These are phyloP conservation scores for Hippocampus guttulatus DNA, from an alignment of 2,113 vertebrate genomes.

Conservation along the genomic window DNA sequence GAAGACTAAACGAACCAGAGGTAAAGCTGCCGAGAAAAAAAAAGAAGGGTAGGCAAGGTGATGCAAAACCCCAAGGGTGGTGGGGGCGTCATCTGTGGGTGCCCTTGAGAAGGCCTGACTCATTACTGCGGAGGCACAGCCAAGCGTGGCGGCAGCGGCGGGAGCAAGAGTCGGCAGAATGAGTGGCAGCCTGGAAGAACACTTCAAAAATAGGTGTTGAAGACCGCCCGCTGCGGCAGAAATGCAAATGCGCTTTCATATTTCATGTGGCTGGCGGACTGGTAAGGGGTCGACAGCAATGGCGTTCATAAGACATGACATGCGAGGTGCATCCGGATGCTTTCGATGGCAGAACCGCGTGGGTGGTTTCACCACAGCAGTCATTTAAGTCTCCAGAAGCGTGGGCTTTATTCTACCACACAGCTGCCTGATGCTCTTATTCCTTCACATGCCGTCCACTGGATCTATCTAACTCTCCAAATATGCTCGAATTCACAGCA, in stretches of 20 bases:
- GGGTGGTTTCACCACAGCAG: conserved; percentile 24
- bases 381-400: conserved; percentile 32
- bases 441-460: conserved; percentile 5
- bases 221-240: conserved; percentile 16
- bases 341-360: conserved; percentile 39
- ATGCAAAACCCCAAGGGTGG: conserved; percentile 54
- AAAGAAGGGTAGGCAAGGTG: conserved; percentile 33
- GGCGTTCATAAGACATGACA: conserved; percentile 6
- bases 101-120: conserved; percentile 73
- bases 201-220: conserved; percentile 40
- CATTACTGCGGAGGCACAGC: conserved; percentile 66
- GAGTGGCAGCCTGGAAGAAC: conserved; percentile 44
- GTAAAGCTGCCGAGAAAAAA: conserved; percentile 30
- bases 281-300: conserved; percentile 13
- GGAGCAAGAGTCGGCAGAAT: conserved; percentile 35
- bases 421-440: conserved; percentile 19
- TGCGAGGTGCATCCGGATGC: conserved; percentile 22
- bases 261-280: conserved; percentile 14
- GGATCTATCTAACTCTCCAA: conserved; percentile 21
- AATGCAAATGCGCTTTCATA: conserved; percentile 7
- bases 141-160: conserved; percentile 28
- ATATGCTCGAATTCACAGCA: conserved; percentile 27
- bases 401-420: conserved; percentile 25
- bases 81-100: conserved; percentile 59
- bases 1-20: conserved; percentile 1